A percentile compares a stretch with the other conserved stretches of the same genome.
Evolutionary conservation across 2,113 vertebrate genomes (phyloP).

Genomic region (Osmerus eperlanus): DNA sequence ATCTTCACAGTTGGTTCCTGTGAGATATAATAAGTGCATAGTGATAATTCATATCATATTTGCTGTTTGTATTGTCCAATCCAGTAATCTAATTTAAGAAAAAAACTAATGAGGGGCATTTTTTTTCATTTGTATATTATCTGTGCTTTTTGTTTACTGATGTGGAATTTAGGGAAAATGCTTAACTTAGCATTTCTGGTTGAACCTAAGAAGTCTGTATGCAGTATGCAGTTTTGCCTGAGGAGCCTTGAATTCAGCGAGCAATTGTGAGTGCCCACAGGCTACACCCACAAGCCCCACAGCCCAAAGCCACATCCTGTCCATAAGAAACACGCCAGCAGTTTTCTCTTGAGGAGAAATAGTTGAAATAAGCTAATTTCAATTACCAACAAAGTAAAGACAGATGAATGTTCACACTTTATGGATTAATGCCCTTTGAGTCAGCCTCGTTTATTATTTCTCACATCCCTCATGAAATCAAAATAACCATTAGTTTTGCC

Average conservation of each 20-base stretch:
- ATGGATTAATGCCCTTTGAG: conserved; percentile 5
- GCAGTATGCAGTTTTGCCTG: conserved; percentile 55
- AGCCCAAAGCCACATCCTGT: conserved; percentile 73
- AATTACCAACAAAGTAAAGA: conserved; percentile 50
- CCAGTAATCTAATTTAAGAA: conserved; percentile 44
- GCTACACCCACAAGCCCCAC: conserved; percentile 53
- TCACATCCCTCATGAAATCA: conserved; percentile 24
- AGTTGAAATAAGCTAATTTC: conserved; percentile 54
- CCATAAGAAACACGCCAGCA: conserved; percentile 70
- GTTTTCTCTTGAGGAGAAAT: conserved; percentile 65
- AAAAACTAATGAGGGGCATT: conserved; percentile 45
- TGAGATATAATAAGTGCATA: conserved; percentile 56
- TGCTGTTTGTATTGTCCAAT: conserved; percentile 50
- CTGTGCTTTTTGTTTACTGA: conserved; percentile 62
- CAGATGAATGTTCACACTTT: conserved; percentile 29
- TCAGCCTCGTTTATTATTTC: conserved; percentile 13
- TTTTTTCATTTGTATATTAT: background rate
- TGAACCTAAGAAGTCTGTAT: conserved; percentile 47
- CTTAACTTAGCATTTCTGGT: conserved; percentile 54
- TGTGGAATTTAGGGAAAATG: conserved; percentile 37
- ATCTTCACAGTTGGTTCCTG: conserved; percentile 64
- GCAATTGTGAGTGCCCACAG: conserved; percentile 60
- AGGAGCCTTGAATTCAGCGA: conserved; percentile 51
- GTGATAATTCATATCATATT: conserved; percentile 40
- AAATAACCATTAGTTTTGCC: background rate